Percentiles rank a stretch among this genome's conserved stretches.
These are phyloP conservation scores for Rattus rattus DNA, from an alignment of 2,113 vertebrate genomes.

Conservation along the genomic window DNA sequence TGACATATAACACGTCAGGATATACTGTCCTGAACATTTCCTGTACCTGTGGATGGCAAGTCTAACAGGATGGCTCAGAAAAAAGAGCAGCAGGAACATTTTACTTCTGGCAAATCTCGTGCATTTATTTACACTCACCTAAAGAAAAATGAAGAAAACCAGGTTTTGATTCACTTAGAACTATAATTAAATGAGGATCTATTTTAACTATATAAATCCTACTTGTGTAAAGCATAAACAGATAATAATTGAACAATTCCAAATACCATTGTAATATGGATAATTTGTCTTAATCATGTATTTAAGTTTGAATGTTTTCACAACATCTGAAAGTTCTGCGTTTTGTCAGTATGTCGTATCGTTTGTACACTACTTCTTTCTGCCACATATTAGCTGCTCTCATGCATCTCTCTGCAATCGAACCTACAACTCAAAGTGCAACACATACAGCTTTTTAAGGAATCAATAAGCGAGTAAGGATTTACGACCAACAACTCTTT, in stretches of 20 bases:
- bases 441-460: background rate
- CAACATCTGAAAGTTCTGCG: background rate
- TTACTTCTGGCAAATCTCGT: background rate
- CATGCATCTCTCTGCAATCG: background rate
- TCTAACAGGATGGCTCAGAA: background rate
- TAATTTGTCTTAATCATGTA: background rate
- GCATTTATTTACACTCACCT: constrained; percentile 12
- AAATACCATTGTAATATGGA: background rate
- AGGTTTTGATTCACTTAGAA: background rate
- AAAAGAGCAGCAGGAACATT: background rate
- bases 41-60: background rate
- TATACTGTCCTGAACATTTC: background rate
- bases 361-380: background rate
- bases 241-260: background rate
- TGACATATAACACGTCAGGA: background rate
- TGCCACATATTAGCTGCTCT: background rate
- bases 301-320: background rate
- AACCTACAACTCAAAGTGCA: background rate
- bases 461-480: background rate
- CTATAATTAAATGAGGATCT: background rate
- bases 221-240: background rate
- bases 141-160: constrained; percentile 43
- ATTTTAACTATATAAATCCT: constrained; percentile 38
- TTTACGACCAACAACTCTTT: background rate
- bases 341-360: background rate